These are phyloP conservation scores for Pithys albifrons DNA, from an alignment of 2,113 vertebrate genomes.

Conservation along the genomic window DNA sequence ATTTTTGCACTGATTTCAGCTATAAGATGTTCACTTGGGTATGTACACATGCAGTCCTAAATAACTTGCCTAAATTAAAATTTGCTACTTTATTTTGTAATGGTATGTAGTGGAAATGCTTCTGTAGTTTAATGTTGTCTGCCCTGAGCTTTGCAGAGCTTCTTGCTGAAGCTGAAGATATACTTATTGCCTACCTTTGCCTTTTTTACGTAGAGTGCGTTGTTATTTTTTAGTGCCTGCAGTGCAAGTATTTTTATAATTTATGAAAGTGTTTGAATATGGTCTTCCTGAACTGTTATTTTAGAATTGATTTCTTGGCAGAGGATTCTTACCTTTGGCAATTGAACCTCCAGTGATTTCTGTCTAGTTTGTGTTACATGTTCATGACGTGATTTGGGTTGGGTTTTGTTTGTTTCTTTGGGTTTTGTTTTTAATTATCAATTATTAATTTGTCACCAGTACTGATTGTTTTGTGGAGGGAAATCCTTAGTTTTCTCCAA, in stretches of 20 bases:
- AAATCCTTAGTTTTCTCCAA: neutral
- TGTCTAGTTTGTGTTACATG: neutral
- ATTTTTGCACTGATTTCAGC: neutral
- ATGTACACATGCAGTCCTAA: neutral
- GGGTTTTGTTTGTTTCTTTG: neutral
- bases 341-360: slow-evolving; percentile 26
- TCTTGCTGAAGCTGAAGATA: neutral
- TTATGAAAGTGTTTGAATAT: slow-evolving; percentile 57
- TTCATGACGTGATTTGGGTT: neutral
- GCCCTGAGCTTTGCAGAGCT: slow-evolving; percentile 10
- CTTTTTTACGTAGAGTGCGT: neutral
- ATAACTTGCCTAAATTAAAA: neutral
- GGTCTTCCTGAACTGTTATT: slow-evolving; percentile 48
- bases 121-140: neutral
- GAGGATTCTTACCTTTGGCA: slow-evolving; percentile 54
- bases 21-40: neutral
- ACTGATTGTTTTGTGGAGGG: neutral
- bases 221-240: slow-evolving; percentile 48
- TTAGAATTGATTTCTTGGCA: slow-evolving; percentile 45
- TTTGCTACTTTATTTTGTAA: neutral
- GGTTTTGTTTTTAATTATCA: neutral
- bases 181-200: slow-evolving; percentile 37
- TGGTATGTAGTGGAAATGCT: neutral
- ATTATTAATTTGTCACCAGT: neutral
- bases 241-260: slow-evolving; percentile 58